Evolutionary conservation across 2,888 invertebrate genomes (phyloP).

Genomic region (Oligia latruncula): DNA sequence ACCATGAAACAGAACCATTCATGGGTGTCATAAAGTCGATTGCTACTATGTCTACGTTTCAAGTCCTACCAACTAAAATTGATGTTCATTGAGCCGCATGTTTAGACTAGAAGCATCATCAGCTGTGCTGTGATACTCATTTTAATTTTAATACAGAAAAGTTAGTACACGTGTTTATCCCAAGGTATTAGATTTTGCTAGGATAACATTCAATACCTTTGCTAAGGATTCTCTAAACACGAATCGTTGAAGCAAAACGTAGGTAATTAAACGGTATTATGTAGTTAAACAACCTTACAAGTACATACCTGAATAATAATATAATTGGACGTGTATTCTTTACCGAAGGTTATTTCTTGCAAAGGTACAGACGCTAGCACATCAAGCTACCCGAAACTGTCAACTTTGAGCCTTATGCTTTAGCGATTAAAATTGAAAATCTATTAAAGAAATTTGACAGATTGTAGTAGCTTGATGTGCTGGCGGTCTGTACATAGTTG

Average conservation of each 20-base stretch:
- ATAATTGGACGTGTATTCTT: slow-evolving; percentile 58
- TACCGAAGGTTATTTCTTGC: slow-evolving; percentile 33
- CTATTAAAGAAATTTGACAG: too few relatives aligned
- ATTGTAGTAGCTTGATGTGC: too few relatives aligned
- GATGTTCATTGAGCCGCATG: slow-evolving; percentile 3
- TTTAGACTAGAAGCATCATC: not conserved
- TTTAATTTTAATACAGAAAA: not conserved
- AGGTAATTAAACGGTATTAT: slow-evolving; percentile 66
- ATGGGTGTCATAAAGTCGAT: slow-evolving; percentile 56
- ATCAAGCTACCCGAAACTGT: too few relatives aligned
- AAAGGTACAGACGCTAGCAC: not conserved
- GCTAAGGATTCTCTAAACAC: slow-evolving; percentile 53
- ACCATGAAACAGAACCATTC: slow-evolving; percentile 40
- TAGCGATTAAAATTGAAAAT: too few relatives aligned
- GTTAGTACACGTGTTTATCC: not conserved
- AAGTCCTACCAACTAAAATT: slow-evolving; percentile 17
- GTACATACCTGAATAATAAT: slow-evolving; percentile 58
- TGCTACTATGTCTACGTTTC: slow-evolving; percentile 13
- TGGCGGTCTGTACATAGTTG: not conserved
- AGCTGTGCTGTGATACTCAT: not conserved
- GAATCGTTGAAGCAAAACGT: slow-evolving; percentile 60
- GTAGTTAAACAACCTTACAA: slow-evolving; percentile 58
- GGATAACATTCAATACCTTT: slow-evolving; percentile 32
- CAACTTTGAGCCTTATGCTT: too few relatives aligned
- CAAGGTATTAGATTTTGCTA: slow-evolving; percentile 25